Evolutionary conservation across 2,797 vertebrate genomes (phyloP).

Genomic region (Anableps anableps): DNA sequence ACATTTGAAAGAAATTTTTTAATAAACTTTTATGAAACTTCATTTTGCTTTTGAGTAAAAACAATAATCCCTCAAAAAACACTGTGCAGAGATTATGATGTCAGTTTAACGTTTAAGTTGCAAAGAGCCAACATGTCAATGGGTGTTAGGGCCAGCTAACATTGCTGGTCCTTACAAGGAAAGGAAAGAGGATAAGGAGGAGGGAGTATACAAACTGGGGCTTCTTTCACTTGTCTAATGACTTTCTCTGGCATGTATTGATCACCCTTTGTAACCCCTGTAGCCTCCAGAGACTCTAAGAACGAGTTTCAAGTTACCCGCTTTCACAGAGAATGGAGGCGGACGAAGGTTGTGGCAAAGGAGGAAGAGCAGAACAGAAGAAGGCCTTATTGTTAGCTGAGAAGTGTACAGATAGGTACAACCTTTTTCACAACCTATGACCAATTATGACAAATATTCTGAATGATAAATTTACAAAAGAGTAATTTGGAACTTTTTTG

Average conservation of each 20-base stretch:
- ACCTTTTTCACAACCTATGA: slow-evolving; percentile 10
- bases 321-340: slow-evolving; percentile 66
- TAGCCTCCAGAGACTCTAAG: slow-evolving; percentile 55
- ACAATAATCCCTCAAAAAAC: not conserved
- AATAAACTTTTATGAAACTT: not conserved
- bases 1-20: not conserved
- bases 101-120: slow-evolving; percentile 42
- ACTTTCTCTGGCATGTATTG: slow-evolving; percentile 79
- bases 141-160: slow-evolving; percentile 64
- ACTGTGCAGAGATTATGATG: slow-evolving; percentile 38
- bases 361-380: slow-evolving; percentile 51
- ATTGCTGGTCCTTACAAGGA: slow-evolving; percentile 56
- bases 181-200: slow-evolving; percentile 47
- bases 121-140: slow-evolving; percentile 46
- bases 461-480: not conserved
- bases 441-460: not conserved
- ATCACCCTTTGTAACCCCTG: slow-evolving; percentile 75
- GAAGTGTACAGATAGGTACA: slow-evolving; percentile 32
- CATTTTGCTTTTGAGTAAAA: not conserved
- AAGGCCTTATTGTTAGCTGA: slow-evolving; percentile 48
- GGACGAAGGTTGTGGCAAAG: slow-evolving; percentile 50
- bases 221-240: slow-evolving; percentile 75
- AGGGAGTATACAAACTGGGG: slow-evolving; percentile 63
- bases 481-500: slow-evolving; percentile 1
- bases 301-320: slow-evolving; percentile 67